Evolutionary conservation across 2,888 invertebrate species (phyloP), one percentile per base, ranked within the genome.

Genomic region (Leptinotarsa tumamoca): DNA sequence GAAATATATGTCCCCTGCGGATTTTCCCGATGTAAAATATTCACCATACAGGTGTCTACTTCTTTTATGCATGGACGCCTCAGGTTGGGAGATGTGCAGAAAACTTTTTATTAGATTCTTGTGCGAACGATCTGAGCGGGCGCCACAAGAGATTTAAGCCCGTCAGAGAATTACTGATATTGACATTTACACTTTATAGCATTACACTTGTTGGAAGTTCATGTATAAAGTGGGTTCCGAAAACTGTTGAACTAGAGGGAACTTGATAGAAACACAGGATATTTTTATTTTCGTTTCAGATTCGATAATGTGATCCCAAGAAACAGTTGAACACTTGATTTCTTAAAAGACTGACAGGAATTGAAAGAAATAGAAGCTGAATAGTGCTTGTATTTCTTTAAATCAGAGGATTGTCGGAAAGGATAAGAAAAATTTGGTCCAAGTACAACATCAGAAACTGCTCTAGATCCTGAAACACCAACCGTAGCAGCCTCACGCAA

Each of bases 91-190:
- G 81, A 81, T 79, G 78, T 79, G 79, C 80, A 43, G 76, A 76
- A 78, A 79, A 79, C 75, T 80, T 81, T 80, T 78, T 80, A 80
- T 80, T 80, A 78, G 79, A 81, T 81, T 79, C 73, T 72, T 75
- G 70, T 61, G 67, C 63, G 67, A 58, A 21, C 58, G 58, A 58
- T 58, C 23, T 52, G 68, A 49, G 51, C 63, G 43, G 52, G 10
- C n/a, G 23, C n/a, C 49, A 27, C 73, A 67, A 73, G 72, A 66
- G 70, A 70, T 50, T 73, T 50, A 67, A 43, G 23, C 51, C 43
- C 73, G 76, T 73, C 73, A 67, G 70, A 66, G 73, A 71, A 73
- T 73, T 73, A 76, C 66, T 63, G 72, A 68, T 73, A 76, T 73
- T 73, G 76, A 76, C 76, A 70, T 72, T 70, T 68, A 76, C 73